Conservation (phyloP, 2,888 invertebrate species). For the Microctonus brassicae region DNA sequence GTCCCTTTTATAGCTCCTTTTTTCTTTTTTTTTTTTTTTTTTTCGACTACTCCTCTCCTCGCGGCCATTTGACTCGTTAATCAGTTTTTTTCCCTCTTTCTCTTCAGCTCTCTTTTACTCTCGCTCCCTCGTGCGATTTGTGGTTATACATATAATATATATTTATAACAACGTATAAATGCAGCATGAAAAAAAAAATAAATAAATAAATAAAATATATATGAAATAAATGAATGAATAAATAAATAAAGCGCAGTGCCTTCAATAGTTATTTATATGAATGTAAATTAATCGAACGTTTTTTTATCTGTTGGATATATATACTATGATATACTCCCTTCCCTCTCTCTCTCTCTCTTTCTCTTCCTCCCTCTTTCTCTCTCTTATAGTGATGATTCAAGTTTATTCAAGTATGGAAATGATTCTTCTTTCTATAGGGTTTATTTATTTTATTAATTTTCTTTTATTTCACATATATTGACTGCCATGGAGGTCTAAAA, state of each 20-base stretch:
- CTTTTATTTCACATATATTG: neutral
- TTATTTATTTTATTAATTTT: conserved; percentile 5
- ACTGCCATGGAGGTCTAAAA: conserved; percentile 5
- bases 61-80: conserved; percentile 45
- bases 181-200: neutral
- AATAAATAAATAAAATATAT: conserved; percentile 10
- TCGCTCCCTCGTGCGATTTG: neutral
- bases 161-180: conserved; percentile 25
- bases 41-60: conserved; percentile 20
- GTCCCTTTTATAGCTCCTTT: conserved; percentile 16
- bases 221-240: neutral
- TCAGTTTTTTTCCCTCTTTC: conserved; percentile 35
- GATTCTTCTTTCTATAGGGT: neutral
- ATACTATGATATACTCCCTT: neutral
- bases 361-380: neutral
- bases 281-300: neutral
- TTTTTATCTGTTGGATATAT: too few species aligned
- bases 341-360: neutral
- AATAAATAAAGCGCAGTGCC: neutral
- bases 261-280: neutral
- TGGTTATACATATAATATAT: neutral
- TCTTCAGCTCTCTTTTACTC: conserved; percentile 14
- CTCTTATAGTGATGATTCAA: neutral
- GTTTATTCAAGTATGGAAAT: conserved; percentile 25
- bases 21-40: neutral